These are phyloP conservation scores for Hemithea aestivaria DNA, from an alignment of 2,888 invertebrate species.

Conservation along the genomic window DNA sequence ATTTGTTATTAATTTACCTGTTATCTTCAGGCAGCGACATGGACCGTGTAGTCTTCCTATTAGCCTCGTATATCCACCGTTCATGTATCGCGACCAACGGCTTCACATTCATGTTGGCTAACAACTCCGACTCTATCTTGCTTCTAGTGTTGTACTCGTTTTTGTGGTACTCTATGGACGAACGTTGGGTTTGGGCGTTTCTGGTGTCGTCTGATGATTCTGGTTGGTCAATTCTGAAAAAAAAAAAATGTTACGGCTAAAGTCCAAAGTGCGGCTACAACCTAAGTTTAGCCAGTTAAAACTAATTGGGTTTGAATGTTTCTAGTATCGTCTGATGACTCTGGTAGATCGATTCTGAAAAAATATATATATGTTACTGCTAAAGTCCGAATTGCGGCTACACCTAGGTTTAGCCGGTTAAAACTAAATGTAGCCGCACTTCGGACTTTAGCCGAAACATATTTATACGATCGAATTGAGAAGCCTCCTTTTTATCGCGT, in stretches of 20 bases:
- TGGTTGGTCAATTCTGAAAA: conserved; percentile 39
- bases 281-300: too few relatives aligned
- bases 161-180: conserved; percentile 41
- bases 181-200: conserved; percentile 37
- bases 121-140: conserved; percentile 50
- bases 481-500: too few relatives aligned
- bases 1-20: too few relatives aligned
- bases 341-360: conserved; percentile 41
- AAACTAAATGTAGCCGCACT: too few relatives aligned
- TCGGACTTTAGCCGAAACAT: too few relatives aligned
- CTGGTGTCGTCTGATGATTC: conserved; percentile 42
- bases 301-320: conserved; percentile 31
- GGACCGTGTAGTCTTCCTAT: conserved; percentile 56
- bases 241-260: neutral
- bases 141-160: conserved; percentile 28
- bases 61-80: conserved; percentile 70
- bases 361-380: neutral
- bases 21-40: conserved; percentile 64
- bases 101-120: conserved; percentile 61
- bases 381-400: too few relatives aligned
- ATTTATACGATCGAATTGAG: too few relatives aligned
- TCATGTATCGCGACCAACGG: conserved; percentile 73
- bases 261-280: too few relatives aligned
- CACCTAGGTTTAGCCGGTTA: too few relatives aligned
- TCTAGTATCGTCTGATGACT: conserved; percentile 40